phyloP scores from a whole-genome alignment of 2,797 vertebrate genomes.

The Bufotes viridis region DNA sequence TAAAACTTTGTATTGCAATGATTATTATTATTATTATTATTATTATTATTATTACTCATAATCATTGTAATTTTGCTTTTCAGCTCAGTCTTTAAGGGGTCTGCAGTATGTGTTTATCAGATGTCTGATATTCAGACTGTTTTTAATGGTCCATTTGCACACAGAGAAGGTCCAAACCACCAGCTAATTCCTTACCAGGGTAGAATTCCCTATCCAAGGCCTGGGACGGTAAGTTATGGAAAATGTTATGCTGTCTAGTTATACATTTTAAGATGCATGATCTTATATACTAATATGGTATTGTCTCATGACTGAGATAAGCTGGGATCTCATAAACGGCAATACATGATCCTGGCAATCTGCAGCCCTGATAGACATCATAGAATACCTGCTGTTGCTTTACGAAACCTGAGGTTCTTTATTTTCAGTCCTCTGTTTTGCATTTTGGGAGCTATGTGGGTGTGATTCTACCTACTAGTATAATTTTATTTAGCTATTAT shows the following conservation, averaged over 20 bases:
- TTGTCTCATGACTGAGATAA: background rate
- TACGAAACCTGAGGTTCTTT: no score
- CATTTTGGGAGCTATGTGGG: no score
- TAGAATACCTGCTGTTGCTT: no score
- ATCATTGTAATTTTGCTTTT: constrained; percentile 47
- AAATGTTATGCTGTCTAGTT: no score
- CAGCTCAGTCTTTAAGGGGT: constrained; percentile 97
- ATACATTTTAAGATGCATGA: background rate
- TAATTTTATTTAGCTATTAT: no score
- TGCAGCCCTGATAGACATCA: no score
- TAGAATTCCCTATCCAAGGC: constrained; percentile 93
- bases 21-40: background rate
- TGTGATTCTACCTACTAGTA: no score
- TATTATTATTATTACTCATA: background rate
- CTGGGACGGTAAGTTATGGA: constrained; percentile 89
- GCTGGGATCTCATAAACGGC: no score
- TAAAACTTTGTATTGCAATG: background rate
- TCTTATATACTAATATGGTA: background rate
- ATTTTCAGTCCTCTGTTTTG: no score
- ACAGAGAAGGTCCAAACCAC: constrained; percentile 95
- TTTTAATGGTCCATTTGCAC: constrained; percentile 97
- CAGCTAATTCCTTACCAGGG: constrained; percentile 96
- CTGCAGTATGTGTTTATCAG: constrained; percentile 95
- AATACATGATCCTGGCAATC: no score
- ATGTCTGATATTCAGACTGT: constrained; percentile 96